Percentiles rank a stretch among this genome's conserved stretches.
Conservation (phyloP, 2,888 invertebrate genomes). For the Byasa hedistus region DNA sequence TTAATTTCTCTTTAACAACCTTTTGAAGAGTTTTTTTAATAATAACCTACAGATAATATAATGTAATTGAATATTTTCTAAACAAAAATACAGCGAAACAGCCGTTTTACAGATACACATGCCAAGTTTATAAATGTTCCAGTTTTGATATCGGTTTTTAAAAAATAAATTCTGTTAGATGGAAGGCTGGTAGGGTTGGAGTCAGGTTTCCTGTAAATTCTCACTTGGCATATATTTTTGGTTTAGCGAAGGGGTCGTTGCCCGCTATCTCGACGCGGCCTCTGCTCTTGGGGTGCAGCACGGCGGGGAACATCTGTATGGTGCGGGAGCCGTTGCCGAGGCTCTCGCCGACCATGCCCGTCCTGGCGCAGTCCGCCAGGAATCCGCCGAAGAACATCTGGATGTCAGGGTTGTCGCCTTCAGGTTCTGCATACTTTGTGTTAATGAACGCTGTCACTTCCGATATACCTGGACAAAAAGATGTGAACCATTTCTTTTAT, state of each 20-base stretch:
- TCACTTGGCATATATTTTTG: constrained; percentile 91
- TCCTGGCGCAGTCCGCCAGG: constrained; percentile 90
- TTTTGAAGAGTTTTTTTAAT: too few relatives aligned
- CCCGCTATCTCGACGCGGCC: constrained; percentile 88
- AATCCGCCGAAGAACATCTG: constrained; percentile 94
- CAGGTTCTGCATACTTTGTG: constrained; percentile 87
- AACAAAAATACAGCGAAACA: too few relatives aligned
- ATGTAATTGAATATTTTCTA: too few relatives aligned
- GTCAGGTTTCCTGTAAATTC: constrained; percentile 30
- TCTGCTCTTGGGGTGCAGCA: constrained; percentile 91
- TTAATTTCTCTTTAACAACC: neutral
- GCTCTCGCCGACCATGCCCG: constrained; percentile 91
- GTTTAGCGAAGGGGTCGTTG: constrained; percentile 88
- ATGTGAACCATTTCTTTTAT: constrained; percentile 8
- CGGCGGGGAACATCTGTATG: constrained; percentile 87
- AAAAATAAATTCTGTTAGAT: too few relatives aligned
- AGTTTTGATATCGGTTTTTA: too few relatives aligned
- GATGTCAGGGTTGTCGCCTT: constrained; percentile 89
- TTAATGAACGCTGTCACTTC: constrained; percentile 92
- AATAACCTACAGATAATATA: too few relatives aligned
- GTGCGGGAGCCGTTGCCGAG: constrained; percentile 84
- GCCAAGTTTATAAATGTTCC: too few relatives aligned
- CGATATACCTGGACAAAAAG: constrained; percentile 80
- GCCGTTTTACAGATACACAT: too few relatives aligned
- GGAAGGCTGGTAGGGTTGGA: too few relatives aligned